These are phyloP conservation scores for Tribolium freemani DNA, from an alignment of 2,888 invertebrate species.

Conservation along the genomic window DNA sequence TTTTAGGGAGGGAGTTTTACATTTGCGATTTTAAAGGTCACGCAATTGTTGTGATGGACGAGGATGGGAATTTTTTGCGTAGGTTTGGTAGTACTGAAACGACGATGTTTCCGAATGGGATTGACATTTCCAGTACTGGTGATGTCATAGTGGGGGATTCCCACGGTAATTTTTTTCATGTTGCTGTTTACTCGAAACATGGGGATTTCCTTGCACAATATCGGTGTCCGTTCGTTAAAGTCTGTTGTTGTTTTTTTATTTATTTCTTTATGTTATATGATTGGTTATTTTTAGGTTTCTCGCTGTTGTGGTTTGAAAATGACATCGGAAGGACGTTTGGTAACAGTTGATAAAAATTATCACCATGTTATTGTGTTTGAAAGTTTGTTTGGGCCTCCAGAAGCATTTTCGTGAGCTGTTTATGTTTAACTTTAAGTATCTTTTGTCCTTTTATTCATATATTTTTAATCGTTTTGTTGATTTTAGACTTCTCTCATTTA, in stretches of 20 bases:
- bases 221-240: slow-evolving; percentile 98
- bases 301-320: slow-evolving; percentile 98
- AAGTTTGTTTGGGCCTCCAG: slow-evolving; percentile 74
- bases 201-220: slow-evolving; percentile 91
- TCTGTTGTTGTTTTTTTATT: slow-evolving; percentile 63
- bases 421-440: background rate
- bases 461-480: background rate
- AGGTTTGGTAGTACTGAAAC: slow-evolving; percentile 87
- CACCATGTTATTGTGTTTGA: slow-evolving; percentile 97
- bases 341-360: slow-evolving; percentile 97
- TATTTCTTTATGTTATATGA: background rate
- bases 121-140: slow-evolving; percentile 96
- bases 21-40: slow-evolving; percentile 99
- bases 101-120: slow-evolving; percentile 97
- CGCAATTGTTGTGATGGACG: slow-evolving; percentile 95
- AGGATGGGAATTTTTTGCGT: slow-evolving; percentile 90
- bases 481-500: too few species aligned
- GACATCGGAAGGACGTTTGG: slow-evolving; percentile 95
- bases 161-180: slow-evolving; percentile 97
- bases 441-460: background rate
- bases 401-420: background rate
- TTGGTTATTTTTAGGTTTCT: slow-evolving; percentile 81
- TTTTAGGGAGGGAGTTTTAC: slow-evolving; percentile 88
- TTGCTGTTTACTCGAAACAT: slow-evolving; percentile 93
- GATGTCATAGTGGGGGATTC: slow-evolving; percentile 97